Evolutionary conservation across 2,888 invertebrate species (phyloP), one percentile per base, ranked within the genome.

Genomic region (Oeneis ivallda): DNA sequence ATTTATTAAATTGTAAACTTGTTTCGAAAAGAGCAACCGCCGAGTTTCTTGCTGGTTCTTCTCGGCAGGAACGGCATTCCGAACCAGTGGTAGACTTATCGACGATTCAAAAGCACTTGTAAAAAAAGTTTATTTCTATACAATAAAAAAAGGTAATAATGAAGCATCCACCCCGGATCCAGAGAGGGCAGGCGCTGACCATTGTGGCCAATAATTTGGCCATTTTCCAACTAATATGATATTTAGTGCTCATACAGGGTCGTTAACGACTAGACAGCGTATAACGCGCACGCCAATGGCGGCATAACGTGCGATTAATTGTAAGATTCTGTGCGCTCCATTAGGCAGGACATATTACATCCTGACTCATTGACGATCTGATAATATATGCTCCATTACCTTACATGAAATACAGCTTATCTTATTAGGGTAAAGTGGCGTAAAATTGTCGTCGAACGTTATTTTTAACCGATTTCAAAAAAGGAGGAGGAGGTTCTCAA

Each of bases 181-280:
- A 11, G 4, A 17, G 10, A 49, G 11, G 19, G 1, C 10, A 17
- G 10, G 37, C 41, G 1, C 41, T 0, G 11, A n/a, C 56, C 11
- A 39, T 7, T 13, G 19, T 11, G 39, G 39, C 19, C 41, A 37
- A 54, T 54, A 56, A 41, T 19, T 56, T 56, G 56, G 56, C 39
- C 41, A 7, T 56, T 15, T 41, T 19, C 56, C 56, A 56, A 41
- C 56, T 56, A 56, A 56, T 56, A 41, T 8, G 54, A 39, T 41
- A 56, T 41, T 7, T n/a, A 37, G 41, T 41, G 56, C 17, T 2
- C 39, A 39, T 19, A 56, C 56, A 39, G 13, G 37, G 17, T 17
- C 19, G 53, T 43, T 62, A 34, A n/a, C 17, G 15, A 10, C 11
- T 8, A 6, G 37, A 37, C 39, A 39, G 34, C 34, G 15, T 39